Evolutionary conservation across 2,888 invertebrate species (phyloP).

Genomic region (Metalampra italica): DNA sequence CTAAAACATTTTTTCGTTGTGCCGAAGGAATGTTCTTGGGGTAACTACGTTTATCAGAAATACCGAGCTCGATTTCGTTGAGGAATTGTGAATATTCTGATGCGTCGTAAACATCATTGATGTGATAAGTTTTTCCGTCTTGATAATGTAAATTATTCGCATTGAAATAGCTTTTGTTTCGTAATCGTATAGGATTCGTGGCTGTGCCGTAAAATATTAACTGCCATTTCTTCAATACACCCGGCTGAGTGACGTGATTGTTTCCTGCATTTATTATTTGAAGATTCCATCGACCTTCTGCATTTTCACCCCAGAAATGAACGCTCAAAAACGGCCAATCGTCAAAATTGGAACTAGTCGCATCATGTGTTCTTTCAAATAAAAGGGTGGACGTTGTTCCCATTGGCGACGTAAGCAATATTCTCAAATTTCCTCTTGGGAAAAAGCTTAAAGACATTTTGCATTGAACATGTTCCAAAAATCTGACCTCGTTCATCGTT

Average conservation of each 20-base stretch:
- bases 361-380: constrained; percentile 94
- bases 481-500: constrained; percentile 91
- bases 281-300: constrained; percentile 92
- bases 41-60: constrained; percentile 81
- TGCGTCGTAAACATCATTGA: constrained; percentile 81
- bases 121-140: constrained; percentile 77
- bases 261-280: constrained; percentile 87
- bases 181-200: constrained; percentile 87
- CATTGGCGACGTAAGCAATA: constrained; percentile 94
- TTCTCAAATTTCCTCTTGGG: constrained; percentile 94
- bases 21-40: constrained; percentile 83
- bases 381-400: constrained; percentile 95
- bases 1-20: constrained; percentile 79
- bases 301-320: constrained; percentile 98
- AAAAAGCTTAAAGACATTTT: constrained; percentile 94
- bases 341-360: constrained; percentile 94
- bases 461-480: constrained; percentile 98
- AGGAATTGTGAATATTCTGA: constrained; percentile 78
- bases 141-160: constrained; percentile 60
- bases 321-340: constrained; percentile 99
- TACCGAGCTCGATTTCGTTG: constrained; percentile 69
- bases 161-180: constrained; percentile 75
- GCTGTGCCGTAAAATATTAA: constrained; percentile 97
- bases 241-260: constrained; percentile 89
- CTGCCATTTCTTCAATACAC: constrained; percentile 96